Evolutionary conservation across 92 coral and sea anemone species (phyloP).

Genomic region (Actinostola sp.): DNA sequence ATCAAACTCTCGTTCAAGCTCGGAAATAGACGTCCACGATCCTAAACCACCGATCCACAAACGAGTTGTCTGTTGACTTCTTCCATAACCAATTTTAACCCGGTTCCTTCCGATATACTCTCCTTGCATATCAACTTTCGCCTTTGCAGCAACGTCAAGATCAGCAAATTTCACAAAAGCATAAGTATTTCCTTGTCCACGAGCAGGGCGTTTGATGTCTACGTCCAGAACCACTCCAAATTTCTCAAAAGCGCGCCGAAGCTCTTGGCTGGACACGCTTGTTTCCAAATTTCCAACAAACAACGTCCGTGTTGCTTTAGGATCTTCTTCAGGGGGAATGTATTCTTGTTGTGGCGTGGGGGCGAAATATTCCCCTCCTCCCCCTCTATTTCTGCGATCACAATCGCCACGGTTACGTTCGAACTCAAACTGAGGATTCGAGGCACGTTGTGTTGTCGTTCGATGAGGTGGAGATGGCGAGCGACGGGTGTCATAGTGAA

Average conservation of each 20-base stretch:
- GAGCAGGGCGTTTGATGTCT: conserved; percentile 98
- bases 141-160: conserved; percentile 98
- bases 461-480: conserved; percentile 73
- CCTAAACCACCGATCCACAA: conserved; percentile 99
- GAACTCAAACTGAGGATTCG: conserved; percentile 66
- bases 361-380: conserved; percentile 62
- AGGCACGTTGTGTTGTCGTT: conserved; percentile 72
- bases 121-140: conserved; percentile 96
- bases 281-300: conserved; percentile 99
- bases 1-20: conserved; percentile 98
- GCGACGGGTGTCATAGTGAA: conserved; percentile 68
- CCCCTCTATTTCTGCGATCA: conserved; percentile 63
- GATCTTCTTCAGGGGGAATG: conserved; percentile 93
- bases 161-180: conserved; percentile 99
- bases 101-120: conserved; percentile 93
- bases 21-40: conserved; percentile 91
- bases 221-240: conserved; percentile 97
- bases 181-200: conserved; percentile 98
- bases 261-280: conserved; percentile 90
- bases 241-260: conserved; percentile 96
- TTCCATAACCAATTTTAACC: conserved; percentile 98
- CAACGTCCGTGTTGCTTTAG: conserved; percentile 97
- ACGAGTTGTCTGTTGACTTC: conserved; percentile 99
- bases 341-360: conserved; percentile 69
- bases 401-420: conserved; percentile 85